phyloP scores from a whole-genome alignment of 2,888 invertebrate species.

The Drosophila nigricruria region DNA sequence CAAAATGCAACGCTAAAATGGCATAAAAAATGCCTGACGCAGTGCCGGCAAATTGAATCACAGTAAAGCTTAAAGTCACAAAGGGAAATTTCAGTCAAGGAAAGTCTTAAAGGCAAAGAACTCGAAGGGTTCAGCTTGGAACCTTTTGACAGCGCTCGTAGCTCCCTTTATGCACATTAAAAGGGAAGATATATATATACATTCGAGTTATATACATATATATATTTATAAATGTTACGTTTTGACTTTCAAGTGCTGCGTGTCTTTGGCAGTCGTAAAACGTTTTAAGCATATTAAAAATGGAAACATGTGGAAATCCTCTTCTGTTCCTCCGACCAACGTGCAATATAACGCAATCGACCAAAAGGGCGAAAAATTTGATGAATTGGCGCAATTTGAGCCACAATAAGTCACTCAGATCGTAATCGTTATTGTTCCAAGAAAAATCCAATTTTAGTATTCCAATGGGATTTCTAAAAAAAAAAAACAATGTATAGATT shows the following conservation, averaged over 20 bases:
- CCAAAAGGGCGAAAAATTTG: conserved; percentile 48
- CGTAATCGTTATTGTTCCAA: conserved; percentile 30
- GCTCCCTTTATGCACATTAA: conserved; percentile 66
- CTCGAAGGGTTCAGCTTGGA: conserved; percentile 39
- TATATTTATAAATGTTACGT: conserved; percentile 37
- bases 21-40: conserved; percentile 66
- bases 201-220: background rate
- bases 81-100: background rate
- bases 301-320: conserved; percentile 52
- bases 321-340: background rate
- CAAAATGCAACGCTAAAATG: conserved; percentile 55
- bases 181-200: conserved; percentile 22
- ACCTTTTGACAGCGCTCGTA: conserved; percentile 9
- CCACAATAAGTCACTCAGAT: conserved; percentile 43
- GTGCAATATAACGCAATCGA: conserved; percentile 16
- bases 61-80: conserved; percentile 39
- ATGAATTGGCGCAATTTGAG: conserved; percentile 66
- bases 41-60: conserved; percentile 63
- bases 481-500: background rate
- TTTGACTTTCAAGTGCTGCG: conserved; percentile 64
- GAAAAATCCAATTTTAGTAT: background rate
- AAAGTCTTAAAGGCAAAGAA: conserved; percentile 1
- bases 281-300: conserved; percentile 72
- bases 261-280: conserved; percentile 65
- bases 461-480: background rate